phyloP scores from a whole-genome alignment of 2,797 vertebrate genomes.

The Fistularia tabacaria region DNA sequence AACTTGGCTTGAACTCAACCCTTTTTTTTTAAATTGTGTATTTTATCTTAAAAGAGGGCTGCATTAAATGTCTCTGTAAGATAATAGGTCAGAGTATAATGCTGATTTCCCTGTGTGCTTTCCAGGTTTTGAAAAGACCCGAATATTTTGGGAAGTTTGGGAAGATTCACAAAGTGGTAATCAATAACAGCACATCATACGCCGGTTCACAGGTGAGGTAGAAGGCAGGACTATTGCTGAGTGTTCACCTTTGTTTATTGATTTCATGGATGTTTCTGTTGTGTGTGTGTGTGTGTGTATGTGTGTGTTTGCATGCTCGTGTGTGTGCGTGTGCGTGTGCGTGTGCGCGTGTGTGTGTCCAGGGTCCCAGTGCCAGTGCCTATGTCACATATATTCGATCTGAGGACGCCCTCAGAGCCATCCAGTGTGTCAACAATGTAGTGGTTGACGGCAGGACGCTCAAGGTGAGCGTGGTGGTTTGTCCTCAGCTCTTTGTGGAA shows the following conservation, averaged over 20 bases:
- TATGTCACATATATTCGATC: constrained; percentile 98
- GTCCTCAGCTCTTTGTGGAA: background rate
- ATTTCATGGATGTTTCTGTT: constrained; percentile 22
- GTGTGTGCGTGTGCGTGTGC: background rate
- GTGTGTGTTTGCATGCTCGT: too few species aligned
- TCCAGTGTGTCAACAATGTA: constrained; percentile 99
- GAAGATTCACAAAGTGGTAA: constrained; percentile 99
- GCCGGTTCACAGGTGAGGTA: constrained; percentile 93
- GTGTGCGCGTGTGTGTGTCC: constrained; percentile 24
- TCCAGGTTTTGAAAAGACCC: constrained; percentile 95
- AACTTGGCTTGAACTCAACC: too few species aligned
- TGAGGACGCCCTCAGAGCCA: constrained; percentile 97
- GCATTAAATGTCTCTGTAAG: too few species aligned
- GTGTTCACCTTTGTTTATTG: constrained; percentile 1
- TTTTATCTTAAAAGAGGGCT: too few species aligned
- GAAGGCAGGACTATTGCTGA: too few species aligned
- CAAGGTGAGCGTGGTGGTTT: constrained; percentile 77
- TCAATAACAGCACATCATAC: constrained; percentile 99
- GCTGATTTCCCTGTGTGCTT: too few species aligned
- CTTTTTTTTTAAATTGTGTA: too few species aligned
- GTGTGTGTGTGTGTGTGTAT: too few species aligned
- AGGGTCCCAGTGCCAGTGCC: constrained; percentile 98
- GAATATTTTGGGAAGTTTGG: constrained; percentile 99
- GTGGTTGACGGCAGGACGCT: constrained; percentile 98
- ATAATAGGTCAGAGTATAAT: too few species aligned